Evolutionary conservation across 2,113 vertebrate species (phyloP).

Genomic region (Perccottus glenii): DNA sequence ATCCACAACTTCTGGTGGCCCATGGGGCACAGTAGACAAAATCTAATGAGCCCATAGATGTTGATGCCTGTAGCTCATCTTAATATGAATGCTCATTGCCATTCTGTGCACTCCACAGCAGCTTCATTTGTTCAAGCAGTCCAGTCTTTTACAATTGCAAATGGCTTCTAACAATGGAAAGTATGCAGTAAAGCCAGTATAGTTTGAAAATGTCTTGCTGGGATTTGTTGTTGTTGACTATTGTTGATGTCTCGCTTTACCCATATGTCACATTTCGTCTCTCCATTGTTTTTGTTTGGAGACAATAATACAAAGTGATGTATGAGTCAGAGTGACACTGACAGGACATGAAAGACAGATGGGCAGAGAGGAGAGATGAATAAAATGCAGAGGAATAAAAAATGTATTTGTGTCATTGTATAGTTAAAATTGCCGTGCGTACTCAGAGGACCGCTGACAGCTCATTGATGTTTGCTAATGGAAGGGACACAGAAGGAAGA

Average conservation of each 20-base stretch:
- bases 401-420: conserved; percentile 25
- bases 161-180: not conserved
- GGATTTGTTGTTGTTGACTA: not conserved
- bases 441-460: conserved; percentile 8
- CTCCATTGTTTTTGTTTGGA: conserved; percentile 9
- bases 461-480: conserved; percentile 16
- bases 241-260: not conserved
- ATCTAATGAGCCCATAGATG: conserved; percentile 23
- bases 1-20: not conserved
- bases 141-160: not conserved
- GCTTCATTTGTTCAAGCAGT: conserved; percentile 12
- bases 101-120: not conserved
- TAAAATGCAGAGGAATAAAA: conserved; percentile 8
- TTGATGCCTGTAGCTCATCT: conserved; percentile 5
- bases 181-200: not conserved
- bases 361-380: not conserved
- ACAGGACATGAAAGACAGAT: conserved; percentile 16
- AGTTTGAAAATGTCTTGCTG: not conserved
- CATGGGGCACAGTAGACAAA: not conserved
- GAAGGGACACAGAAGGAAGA: conserved; percentile 2
- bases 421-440: conserved; percentile 30
- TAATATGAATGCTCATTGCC: conserved; percentile 19
- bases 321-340: conserved; percentile 17
- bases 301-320: conserved; percentile 23
- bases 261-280: not conserved